Evolutionary conservation across 2,113 vertebrate genomes (phyloP).

Genomic region (Pimephales promelas): DNA sequence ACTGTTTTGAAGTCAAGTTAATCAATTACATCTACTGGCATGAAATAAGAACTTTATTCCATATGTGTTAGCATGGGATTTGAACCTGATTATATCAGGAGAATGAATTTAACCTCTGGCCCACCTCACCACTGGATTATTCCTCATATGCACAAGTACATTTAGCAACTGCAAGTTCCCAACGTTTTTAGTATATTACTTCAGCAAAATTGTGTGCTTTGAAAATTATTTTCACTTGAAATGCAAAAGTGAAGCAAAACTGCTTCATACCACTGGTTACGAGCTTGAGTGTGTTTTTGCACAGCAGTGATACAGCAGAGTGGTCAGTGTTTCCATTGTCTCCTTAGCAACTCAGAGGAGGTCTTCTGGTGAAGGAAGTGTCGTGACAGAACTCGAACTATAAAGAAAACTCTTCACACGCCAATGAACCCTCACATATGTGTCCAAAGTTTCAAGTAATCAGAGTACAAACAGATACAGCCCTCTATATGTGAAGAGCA

Average conservation of each 20-base stretch:
- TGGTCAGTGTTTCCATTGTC: slow-evolving; percentile 23
- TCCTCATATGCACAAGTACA: neutral
- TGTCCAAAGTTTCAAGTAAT: slow-evolving; percentile 22
- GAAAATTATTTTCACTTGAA: neutral
- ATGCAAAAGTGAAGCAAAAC: neutral
- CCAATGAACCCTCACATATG: slow-evolving; percentile 8
- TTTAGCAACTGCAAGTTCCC: neutral
- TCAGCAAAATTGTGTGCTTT: neutral
- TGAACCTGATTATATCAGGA: neutral
- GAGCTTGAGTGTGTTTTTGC: neutral
- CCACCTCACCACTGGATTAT: neutral
- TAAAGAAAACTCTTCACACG: slow-evolving; percentile 13
- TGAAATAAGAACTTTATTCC: neutral
- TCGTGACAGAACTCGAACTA: neutral
- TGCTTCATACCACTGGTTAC: neutral
- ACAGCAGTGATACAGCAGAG: neutral
- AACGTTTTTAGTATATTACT: neutral
- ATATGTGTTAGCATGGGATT: neutral
- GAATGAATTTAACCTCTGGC: neutral
- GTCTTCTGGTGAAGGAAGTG: slow-evolving; percentile 1
- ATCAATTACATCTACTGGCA: neutral
- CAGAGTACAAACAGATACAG: slow-evolving; percentile 20
- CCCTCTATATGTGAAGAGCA: neutral
- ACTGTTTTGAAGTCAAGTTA: neutral
- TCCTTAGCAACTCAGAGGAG: neutral